Conservation (phyloP, 1,140 invertebrate species). For the Thrips palmi region DNA sequence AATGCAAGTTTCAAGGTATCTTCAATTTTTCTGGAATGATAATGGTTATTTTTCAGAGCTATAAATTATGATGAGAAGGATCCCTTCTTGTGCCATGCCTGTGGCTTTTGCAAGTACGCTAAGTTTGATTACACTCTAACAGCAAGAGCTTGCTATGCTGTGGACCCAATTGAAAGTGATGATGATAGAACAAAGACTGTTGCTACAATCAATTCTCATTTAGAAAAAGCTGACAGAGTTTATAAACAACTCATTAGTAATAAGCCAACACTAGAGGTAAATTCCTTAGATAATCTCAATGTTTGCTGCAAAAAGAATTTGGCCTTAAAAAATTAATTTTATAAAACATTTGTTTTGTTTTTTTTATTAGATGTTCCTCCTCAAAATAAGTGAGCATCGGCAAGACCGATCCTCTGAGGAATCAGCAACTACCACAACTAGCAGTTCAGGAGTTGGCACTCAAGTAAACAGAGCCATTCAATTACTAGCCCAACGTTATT, state of each 20-base stretch:
- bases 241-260: slow-evolving; percentile 78
- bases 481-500: slow-evolving; percentile 79
- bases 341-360: slow-evolving; percentile 1
- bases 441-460: slow-evolving; percentile 5
- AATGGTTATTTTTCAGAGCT: slow-evolving; percentile 33
- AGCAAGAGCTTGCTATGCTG: slow-evolving; percentile 79
- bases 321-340: not conserved
- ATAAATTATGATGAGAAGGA: slow-evolving; percentile 99
- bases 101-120: slow-evolving; percentile 99
- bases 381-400: slow-evolving; percentile 58
- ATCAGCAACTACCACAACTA: not conserved
- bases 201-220: slow-evolving; percentile 65
- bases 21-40: not conserved
- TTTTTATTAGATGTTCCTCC: slow-evolving; percentile 35
- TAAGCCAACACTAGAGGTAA: slow-evolving; percentile 72
- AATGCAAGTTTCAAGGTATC: not conserved
- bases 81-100: slow-evolving; percentile 94
- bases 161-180: slow-evolving; percentile 92
- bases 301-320: not conserved
- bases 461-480: slow-evolving; percentile 66
- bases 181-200: slow-evolving; percentile 93
- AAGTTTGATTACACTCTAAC: slow-evolving; percentile 92
- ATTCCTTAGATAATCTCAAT: slow-evolving; percentile 8
- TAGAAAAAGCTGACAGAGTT: slow-evolving; percentile 88
- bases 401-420: slow-evolving; percentile 29